Conservation (phyloP, 2,797 vertebrate genomes). For the Darevskia nairensis region DNA sequence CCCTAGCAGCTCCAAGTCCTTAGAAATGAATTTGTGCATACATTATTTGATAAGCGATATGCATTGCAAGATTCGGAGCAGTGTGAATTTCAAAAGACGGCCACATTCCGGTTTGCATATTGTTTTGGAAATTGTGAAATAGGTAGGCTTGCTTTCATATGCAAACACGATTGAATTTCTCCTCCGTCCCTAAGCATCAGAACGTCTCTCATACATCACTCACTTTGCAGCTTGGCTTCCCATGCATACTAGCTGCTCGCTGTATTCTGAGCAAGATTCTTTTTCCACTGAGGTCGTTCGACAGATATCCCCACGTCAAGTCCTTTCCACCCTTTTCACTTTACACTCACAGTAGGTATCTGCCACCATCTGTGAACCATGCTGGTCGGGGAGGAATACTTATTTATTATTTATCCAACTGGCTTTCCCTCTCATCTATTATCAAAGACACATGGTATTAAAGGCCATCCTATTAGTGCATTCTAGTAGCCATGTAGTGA, state of each 20-base stretch:
- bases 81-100: too few relatives aligned
- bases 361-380: constrained; percentile 9
- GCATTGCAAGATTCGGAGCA: too few relatives aligned
- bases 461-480: constrained; percentile 61
- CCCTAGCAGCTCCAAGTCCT: too few relatives aligned
- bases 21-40: too few relatives aligned
- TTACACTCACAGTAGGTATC: constrained; percentile 31
- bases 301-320: constrained; percentile 2
- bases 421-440: constrained; percentile 44
- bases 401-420: constrained; percentile 33
- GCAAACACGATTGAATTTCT: not conserved
- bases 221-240: not conserved
- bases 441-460: constrained; percentile 48
- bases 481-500: constrained; percentile 48
- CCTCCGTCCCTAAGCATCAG: not conserved
- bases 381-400: constrained; percentile 32
- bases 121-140: too few relatives aligned
- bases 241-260: not conserved
- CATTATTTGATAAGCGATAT: too few relatives aligned
- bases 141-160: too few relatives aligned
- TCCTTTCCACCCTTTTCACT: not conserved
- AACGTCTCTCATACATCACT: not conserved
- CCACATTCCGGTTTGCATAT: too few relatives aligned
- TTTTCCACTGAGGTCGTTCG: not conserved
- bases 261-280: not conserved